Evolutionary conservation across 1,140 invertebrate species (phyloP), one percentile per base, ranked within the genome.

Genomic region (Pararge aegeria): DNA sequence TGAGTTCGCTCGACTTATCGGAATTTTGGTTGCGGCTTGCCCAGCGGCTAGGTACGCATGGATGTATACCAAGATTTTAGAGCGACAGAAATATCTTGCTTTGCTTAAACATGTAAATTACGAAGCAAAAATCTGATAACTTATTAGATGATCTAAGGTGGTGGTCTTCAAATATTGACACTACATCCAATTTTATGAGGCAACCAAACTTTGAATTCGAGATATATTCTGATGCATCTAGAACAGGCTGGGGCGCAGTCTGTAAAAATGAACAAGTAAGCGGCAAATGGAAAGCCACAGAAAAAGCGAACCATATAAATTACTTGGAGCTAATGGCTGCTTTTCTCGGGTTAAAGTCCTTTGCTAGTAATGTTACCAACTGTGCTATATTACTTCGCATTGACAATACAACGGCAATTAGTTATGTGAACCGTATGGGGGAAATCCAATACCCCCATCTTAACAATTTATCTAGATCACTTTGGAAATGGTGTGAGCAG

Each of bases 391-490:
- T 80, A 42, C 30, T 80, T 16, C 62, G 83, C 13, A 50, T 78
- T 0, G 85, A 90, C 29, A 87, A 89, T 48, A 85, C 70, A 0
- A 85, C 78, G 4, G 83, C 83, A 0, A 73, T 86, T n/a, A 67
- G 75, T 12, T 80, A 84, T 29, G 67, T 84, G n/a, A 85, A 89
- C 55, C 40, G 67, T 18, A 75, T 74, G 67, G 69, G 75, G 10
- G 73, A 80, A 15, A 40, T 80, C 55, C 68, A 74, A 59, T 75
- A 61, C 20, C 72, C 69, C 0, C 61, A 80, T 27, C 51, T 87
- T 30, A 74, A 70, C 48, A 13, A 50, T n/a, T 12, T 85, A 15
- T 16, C 69, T 15, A 61, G 59, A 48, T 1, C 34, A 0, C 78
- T 85, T 34, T 83, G 80, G 81, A 73, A 80, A 46, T 89, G 76